Evolutionary conservation across 2,888 invertebrate genomes (phyloP).

Genomic region (Clivina fossor): DNA sequence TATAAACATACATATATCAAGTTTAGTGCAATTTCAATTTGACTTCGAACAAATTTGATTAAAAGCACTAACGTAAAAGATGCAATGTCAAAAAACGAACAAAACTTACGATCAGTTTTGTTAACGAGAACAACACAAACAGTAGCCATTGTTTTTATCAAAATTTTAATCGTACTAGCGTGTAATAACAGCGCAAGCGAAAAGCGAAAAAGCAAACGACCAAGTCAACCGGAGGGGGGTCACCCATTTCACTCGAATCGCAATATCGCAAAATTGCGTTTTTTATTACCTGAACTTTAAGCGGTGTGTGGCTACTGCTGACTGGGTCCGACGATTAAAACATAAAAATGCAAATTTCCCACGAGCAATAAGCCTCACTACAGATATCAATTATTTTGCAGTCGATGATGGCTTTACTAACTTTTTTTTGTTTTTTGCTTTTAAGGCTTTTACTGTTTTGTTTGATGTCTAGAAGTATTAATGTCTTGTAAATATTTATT

Average conservation of each 20-base stretch:
- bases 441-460: too few species aligned
- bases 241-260: slow-evolving; percentile 11
- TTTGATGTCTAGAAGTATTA: too few species aligned
- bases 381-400: slow-evolving; percentile 18
- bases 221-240: slow-evolving; percentile 12
- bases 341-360: slow-evolving; percentile 28
- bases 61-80: too few species aligned
- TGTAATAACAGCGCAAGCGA: slow-evolving; percentile 13
- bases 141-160: slow-evolving; percentile 14
- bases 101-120: too few species aligned
- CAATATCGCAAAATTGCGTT: slow-evolving; percentile 30
- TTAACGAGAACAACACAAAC: background rate
- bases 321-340: slow-evolving; percentile 28
- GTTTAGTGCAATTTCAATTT: too few species aligned
- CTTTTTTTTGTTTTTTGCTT: too few species aligned
- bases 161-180: slow-evolving; percentile 25
- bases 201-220: background rate
- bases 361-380: slow-evolving; percentile 21
- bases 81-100: too few species aligned
- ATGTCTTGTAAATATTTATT: too few species aligned
- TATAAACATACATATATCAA: too few species aligned
- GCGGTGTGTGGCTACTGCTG: too few species aligned
- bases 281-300: slow-evolving; percentile 25
- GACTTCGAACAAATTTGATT: too few species aligned
- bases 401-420: too few species aligned